phyloP scores from a whole-genome alignment of 2,888 invertebrate genomes.

The Nephrocerus scutellatus region DNA sequence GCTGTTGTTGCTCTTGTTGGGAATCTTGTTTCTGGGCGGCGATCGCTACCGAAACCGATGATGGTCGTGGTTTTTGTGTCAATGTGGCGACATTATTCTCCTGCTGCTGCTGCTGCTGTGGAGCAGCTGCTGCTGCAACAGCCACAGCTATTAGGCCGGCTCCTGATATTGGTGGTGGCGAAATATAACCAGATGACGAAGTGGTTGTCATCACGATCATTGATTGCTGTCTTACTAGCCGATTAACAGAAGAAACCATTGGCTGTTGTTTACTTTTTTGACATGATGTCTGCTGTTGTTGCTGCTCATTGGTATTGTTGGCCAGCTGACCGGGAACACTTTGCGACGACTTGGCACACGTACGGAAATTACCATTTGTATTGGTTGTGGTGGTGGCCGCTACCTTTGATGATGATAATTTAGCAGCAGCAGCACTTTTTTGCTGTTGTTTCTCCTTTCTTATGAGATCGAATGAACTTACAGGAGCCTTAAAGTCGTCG shows the following conservation, averaged over 20 bases:
- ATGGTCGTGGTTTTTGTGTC: constrained; percentile 20
- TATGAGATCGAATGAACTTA: constrained; percentile 42
- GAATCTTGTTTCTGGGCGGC: constrained; percentile 11
- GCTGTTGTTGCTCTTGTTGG: constrained; percentile 20
- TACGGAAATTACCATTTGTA: constrained; percentile 21
- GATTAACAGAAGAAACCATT: constrained; percentile 11
- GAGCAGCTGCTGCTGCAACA: constrained; percentile 31
- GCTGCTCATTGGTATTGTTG: constrained; percentile 17
- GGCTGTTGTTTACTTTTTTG: constrained; percentile 18
- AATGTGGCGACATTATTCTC: background rate
- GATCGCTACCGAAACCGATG: constrained; percentile 26
- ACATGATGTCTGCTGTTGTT: constrained; percentile 10
- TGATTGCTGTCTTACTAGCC: constrained; percentile 25
- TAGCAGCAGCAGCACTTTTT: constrained; percentile 28
- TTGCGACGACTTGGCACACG: too few species aligned
- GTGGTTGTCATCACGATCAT: constrained; percentile 24
- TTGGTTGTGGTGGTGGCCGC: constrained; percentile 17
- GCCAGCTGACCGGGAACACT: constrained; percentile 30
- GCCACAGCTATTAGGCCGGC: constrained; percentile 33
- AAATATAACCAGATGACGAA: too few species aligned
- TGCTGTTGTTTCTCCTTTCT: constrained; percentile 42
- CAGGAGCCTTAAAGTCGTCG: too few species aligned
- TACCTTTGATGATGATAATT: too few species aligned
- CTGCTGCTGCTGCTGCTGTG: constrained; percentile 14
- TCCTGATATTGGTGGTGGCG: constrained; percentile 23